A percentile compares a stretch with the other conserved stretches of the same genome.
Conservation (phyloP, 2,113 vertebrate species). For the Eupsittula cactorum region DNA sequence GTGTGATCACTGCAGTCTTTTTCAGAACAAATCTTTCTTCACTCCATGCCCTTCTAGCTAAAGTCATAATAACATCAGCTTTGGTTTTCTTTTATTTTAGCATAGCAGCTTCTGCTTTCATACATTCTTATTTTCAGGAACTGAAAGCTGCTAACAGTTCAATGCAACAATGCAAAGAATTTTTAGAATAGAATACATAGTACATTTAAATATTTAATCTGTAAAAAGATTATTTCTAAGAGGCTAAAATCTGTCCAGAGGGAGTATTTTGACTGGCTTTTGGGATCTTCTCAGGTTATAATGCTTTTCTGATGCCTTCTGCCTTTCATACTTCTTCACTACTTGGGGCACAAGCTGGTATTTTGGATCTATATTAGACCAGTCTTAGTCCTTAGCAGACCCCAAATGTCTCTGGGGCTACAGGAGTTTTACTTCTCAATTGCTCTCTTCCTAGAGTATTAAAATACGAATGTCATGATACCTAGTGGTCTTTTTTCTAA, state of each 20-base stretch:
- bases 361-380: neutral
- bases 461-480: neutral
- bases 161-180: neutral
- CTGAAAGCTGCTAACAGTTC: neutral
- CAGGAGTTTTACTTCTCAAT: neutral
- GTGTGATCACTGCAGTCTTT: neutral
- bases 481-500: neutral
- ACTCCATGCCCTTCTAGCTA: neutral
- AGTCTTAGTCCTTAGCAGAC: neutral
- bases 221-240: neutral
- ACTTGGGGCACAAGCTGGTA: neutral
- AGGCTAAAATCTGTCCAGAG: neutral
- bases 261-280: neutral
- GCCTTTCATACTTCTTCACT: neutral
- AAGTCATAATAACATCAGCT: neutral
- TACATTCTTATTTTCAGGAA: neutral
- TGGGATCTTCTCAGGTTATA: neutral
- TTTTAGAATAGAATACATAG: neutral
- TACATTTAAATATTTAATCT: neutral
- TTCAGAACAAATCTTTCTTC: neutral
- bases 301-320: neutral
- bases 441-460: neutral
- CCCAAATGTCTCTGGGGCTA: neutral
- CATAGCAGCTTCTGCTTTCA: neutral
- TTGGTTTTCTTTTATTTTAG: neutral